A percentile compares a stretch with the other conserved stretches of the same genome.
Conservation (phyloP, 2,113 vertebrate species). For the Otus sunia region DNA sequence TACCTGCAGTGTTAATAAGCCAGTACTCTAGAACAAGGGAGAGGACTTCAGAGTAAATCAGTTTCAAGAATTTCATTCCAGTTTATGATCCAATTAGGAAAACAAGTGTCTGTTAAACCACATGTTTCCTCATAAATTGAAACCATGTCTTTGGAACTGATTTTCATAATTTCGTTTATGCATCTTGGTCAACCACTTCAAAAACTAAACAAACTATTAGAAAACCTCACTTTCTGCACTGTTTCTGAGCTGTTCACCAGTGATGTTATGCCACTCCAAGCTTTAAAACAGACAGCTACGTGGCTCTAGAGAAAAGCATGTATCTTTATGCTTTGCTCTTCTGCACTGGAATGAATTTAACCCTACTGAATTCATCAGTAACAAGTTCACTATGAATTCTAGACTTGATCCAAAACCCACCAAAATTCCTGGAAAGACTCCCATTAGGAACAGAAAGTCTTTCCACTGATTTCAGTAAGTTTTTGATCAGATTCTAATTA, state of each 20-base stretch:
- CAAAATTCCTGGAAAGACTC: neutral
- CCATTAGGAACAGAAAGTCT: neutral
- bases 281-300: neutral
- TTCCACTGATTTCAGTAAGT: neutral
- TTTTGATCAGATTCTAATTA: neutral
- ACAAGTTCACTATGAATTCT: neutral
- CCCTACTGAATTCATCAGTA: neutral
- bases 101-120: slow-evolving; percentile 22
- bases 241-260: neutral
- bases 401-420: neutral
- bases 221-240: neutral
- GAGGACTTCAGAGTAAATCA: neutral
- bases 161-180: neutral
- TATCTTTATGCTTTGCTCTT: neutral
- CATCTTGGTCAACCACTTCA: slow-evolving; percentile 48
- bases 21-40: neutral
- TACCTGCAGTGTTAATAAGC: neutral
- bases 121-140: slow-evolving; percentile 38
- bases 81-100: neutral
- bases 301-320: neutral
- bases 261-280: rapidly evolving
- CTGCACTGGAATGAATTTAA: neutral
- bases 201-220: neutral
- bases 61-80: neutral
- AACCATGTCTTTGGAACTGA: slow-evolving; percentile 15